Conservation (phyloP, 2,888 invertebrate species). For the Limnephilus rhombicus region DNA sequence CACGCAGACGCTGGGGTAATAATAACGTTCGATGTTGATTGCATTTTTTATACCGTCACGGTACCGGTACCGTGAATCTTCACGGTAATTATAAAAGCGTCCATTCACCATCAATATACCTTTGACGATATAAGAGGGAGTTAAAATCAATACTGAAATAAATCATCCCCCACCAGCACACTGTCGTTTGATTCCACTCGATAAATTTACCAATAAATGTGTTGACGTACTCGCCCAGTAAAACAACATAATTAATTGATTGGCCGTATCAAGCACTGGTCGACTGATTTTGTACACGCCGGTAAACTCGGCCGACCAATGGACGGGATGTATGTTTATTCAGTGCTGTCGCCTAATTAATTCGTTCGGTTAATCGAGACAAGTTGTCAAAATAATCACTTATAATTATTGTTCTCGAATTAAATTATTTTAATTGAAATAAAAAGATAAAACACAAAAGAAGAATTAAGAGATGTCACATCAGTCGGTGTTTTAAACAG, state of each 20-base stretch:
- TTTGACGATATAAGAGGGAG: background rate
- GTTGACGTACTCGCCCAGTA: background rate
- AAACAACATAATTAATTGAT: conserved; percentile 1
- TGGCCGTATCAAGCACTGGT: background rate
- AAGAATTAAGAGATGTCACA: too few species aligned
- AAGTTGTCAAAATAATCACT: background rate
- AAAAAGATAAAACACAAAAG: too few species aligned
- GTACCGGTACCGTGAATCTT: too few species aligned
- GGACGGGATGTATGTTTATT: background rate
- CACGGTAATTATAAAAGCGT: too few species aligned
- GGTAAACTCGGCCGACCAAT: background rate
- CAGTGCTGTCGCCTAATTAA: background rate
- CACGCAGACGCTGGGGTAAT: too few species aligned
- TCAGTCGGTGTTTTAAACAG: too few species aligned
- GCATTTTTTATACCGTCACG: too few species aligned
- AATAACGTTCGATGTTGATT: too few species aligned
- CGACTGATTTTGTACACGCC: background rate
- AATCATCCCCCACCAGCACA: background rate
- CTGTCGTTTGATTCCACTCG: background rate
- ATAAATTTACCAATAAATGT: background rate
- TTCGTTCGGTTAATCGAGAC: background rate
- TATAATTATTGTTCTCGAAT: background rate
- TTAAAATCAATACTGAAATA: background rate
- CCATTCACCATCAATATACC: background rate
- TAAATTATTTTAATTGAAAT: too few species aligned